A percentile compares a stretch with the other conserved stretches of the same genome.
Conservation (phyloP, 1,140 invertebrate species). For the Drosophila navojoa region DNA sequence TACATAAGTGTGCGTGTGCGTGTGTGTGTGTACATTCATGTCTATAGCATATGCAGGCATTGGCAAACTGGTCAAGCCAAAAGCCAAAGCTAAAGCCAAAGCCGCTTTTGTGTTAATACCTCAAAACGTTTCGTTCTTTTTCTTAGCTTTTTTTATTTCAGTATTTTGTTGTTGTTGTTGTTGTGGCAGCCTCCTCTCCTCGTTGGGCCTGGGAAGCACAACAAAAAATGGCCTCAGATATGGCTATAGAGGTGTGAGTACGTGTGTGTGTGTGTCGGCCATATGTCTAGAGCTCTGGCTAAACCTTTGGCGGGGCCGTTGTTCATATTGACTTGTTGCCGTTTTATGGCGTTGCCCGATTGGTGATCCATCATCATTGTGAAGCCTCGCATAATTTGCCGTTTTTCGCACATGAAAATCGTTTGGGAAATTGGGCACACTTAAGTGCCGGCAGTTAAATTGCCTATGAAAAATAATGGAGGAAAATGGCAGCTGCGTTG, state of each 20-base stretch:
- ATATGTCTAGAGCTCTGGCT: slow-evolving; percentile 42
- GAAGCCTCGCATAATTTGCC: slow-evolving; percentile 64
- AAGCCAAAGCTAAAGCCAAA: slow-evolving; percentile 31
- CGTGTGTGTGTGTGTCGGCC: slow-evolving; percentile 20
- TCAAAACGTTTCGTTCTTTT: slow-evolving; percentile 54
- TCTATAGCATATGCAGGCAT: slow-evolving; percentile 12
- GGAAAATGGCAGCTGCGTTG: too few relatives aligned
- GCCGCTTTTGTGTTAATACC: slow-evolving; percentile 81
- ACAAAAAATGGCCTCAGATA: slow-evolving; percentile 76
- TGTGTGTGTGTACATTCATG: slow-evolving; percentile 13
- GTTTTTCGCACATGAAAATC: slow-evolving; percentile 67
- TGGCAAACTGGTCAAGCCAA: slow-evolving; percentile 57
- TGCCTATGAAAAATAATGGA: slow-evolving; percentile 33
- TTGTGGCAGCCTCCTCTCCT: slow-evolving; percentile 29
- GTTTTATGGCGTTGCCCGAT: slow-evolving; percentile 73
- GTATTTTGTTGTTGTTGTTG: slow-evolving; percentile 8
- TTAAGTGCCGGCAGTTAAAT: slow-evolving; percentile 23
- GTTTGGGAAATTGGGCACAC: slow-evolving; percentile 51
- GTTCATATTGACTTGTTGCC: slow-evolving; percentile 80
- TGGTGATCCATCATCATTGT: slow-evolving; percentile 78
- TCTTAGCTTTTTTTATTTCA: slow-evolving; percentile 28
- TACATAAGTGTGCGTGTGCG: slow-evolving; percentile 12
- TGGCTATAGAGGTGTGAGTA: slow-evolving; percentile 58
- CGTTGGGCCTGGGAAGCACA: slow-evolving; percentile 24
- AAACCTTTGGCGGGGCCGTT: slow-evolving; percentile 50